Evolutionary conservation across 1,140 invertebrate species (phyloP).

Genomic region (Gryllus bimaculatus): DNA sequence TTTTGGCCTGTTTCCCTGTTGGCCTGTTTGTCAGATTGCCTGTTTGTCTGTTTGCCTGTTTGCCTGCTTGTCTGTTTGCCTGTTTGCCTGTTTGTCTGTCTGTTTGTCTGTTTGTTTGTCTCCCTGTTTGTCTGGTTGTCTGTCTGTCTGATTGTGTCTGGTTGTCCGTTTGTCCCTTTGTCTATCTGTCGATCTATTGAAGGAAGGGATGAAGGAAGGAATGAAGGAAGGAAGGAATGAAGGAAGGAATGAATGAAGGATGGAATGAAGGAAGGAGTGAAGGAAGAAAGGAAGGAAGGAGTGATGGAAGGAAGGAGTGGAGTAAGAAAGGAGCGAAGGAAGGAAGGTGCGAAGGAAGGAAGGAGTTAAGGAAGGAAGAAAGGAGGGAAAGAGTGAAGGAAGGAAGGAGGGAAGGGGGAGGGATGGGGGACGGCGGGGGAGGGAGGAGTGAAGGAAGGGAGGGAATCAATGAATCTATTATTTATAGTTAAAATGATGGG

Average conservation of each 20-base stretch:
- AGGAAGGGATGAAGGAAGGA: conserved; percentile 21
- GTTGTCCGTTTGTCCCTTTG: no score
- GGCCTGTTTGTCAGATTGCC: no score
- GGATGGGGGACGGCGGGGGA: background rate
- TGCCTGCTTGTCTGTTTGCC: no score
- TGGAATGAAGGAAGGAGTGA: conserved; percentile 17
- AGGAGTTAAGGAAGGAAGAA: conserved; percentile 14
- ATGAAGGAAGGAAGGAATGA: conserved; percentile 19
- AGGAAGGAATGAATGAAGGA: conserved; percentile 16
- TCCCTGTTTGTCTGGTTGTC: no score
- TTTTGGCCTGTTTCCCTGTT: no score
- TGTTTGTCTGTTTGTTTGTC: no score
- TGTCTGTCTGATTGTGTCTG: no score
- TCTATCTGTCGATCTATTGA: no score
- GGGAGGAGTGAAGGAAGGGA: conserved; percentile 12
- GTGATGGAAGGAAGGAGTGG: conserved; percentile 11
- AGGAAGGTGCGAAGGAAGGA: conserved; percentile 13
- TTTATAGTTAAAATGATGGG: no score
- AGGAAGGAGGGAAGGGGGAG: conserved; percentile 14
- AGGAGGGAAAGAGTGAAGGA: conserved; percentile 13
- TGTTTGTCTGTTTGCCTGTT: no score
- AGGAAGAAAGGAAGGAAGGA: conserved; percentile 12
- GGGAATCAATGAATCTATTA: no score
- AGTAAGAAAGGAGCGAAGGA: conserved; percentile 12
- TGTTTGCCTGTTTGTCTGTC: no score